Evolutionary conservation across 2,797 vertebrate genomes (phyloP).

Genomic region (Erethizon dorsatum): DNA sequence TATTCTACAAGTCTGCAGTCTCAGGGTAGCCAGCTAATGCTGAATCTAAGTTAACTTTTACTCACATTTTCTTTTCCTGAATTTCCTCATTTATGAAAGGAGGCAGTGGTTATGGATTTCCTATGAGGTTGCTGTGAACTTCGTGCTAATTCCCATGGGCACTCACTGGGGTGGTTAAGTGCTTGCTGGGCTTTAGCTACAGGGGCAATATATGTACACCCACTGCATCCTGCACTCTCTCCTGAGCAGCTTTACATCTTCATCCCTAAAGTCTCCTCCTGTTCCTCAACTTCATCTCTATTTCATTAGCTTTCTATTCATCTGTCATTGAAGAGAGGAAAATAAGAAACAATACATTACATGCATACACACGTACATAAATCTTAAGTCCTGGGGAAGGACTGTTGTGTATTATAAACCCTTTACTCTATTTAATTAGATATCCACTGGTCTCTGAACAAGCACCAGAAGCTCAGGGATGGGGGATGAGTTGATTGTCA

Average conservation of each 20-base stretch:
- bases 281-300: neutral
- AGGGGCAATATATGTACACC: neutral
- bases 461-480: neutral
- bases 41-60: neutral
- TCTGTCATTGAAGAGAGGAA: neutral
- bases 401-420: neutral
- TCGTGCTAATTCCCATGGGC: neutral
- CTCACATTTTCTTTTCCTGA: neutral
- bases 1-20: neutral
- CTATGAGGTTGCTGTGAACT: neutral
- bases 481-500: too few relatives aligned
- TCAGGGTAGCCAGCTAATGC: neutral
- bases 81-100: neutral
- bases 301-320: neutral
- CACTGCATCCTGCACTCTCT: too few relatives aligned
- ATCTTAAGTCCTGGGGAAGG: neutral
- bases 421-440: neutral
- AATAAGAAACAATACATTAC: neutral
- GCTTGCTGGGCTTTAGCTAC: neutral
- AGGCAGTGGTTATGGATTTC: neutral
- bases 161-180: neutral
- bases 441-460: neutral
- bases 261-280: neutral
- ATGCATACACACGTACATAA: neutral
- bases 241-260: neutral